Evolutionary conservation across 2,113 vertebrate species (phyloP), one percentile per base, ranked within the genome.

Genomic region (Anas platyrhynchos): DNA sequence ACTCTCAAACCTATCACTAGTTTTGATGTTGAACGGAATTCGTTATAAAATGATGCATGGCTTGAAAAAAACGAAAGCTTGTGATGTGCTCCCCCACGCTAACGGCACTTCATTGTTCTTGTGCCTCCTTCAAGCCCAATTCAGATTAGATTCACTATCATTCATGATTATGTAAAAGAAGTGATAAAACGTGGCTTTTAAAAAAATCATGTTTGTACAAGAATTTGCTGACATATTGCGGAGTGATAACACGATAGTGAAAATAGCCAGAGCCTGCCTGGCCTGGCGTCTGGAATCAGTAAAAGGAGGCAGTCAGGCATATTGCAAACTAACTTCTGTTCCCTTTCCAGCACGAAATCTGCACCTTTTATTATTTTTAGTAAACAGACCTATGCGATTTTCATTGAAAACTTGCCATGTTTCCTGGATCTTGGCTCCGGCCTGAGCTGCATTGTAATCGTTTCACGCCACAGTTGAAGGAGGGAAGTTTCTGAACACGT

Each of bases 131-230:
- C 84, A 36, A 97, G 93, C 93, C 92, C 94, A 82, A 96, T 95
- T 95, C 97, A 97, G 98, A 98, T 98, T 98, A 98, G 97, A 98
- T 97, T 97, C 92, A 18, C 97, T 97, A 94, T 97, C 97, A 97
- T 80, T 95, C 98, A 95, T 71, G 96, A 97, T 98, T 97, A 98
- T 92, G 91, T 94, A 95, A 92, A 95, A 91, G 83, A 91, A 88
- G 96, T 74, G 93, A 97, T 94, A 95, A 95, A 97, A 91, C 41
- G 80, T 32, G 93, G 85, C 81, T 94, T 93, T 92, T 62, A 65
- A 79, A 91, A 83, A 86, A 89, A 85, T 94, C 94, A 81, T 80
- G 92, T 93, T 95, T 96, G 92, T 90, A 97, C 94, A 97, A 97
- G 96, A 97, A 96, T 96, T 97, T 96, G 96, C 97, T 97, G 97